Conservation (phyloP, 53 echinoderm and acorn worm species). For the Crossaster papposus region DNA sequence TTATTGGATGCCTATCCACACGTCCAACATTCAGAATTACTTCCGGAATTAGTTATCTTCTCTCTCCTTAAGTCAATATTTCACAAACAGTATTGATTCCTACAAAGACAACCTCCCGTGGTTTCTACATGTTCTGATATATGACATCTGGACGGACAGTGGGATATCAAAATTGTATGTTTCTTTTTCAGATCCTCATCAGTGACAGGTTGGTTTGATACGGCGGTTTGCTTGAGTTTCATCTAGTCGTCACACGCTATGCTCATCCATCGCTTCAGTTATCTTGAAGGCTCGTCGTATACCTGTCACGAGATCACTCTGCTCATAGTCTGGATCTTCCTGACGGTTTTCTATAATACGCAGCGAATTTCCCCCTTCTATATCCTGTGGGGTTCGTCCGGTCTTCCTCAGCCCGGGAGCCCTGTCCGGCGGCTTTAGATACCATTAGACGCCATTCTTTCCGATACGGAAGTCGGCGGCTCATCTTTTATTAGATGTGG, state of each 20-base stretch:
- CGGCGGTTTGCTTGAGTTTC: background rate
- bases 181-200: background rate
- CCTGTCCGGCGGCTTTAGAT: background rate
- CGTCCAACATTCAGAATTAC: background rate
- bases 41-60: background rate
- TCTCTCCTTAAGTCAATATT: background rate
- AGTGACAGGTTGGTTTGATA: background rate
- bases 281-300: background rate
- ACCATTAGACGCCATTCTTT: constrained; percentile 27
- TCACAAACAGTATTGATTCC: background rate
- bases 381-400: background rate
- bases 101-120: background rate
- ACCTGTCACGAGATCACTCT: background rate
- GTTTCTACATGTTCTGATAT: background rate
- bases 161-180: background rate
- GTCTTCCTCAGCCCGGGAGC: background rate
- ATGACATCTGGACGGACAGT: background rate
- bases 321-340: background rate
- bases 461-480: constrained; percentile 32
- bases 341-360: background rate
- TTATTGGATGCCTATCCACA: background rate
- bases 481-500: constrained; percentile 23
- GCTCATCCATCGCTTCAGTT: background rate
- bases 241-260: background rate
- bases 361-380: background rate